A percentile compares a stretch with the other conserved stretches of the same genome.
These are phyloP conservation scores for Sphinx pinastri DNA, from an alignment of 2,888 invertebrate species.

Conservation along the genomic window DNA sequence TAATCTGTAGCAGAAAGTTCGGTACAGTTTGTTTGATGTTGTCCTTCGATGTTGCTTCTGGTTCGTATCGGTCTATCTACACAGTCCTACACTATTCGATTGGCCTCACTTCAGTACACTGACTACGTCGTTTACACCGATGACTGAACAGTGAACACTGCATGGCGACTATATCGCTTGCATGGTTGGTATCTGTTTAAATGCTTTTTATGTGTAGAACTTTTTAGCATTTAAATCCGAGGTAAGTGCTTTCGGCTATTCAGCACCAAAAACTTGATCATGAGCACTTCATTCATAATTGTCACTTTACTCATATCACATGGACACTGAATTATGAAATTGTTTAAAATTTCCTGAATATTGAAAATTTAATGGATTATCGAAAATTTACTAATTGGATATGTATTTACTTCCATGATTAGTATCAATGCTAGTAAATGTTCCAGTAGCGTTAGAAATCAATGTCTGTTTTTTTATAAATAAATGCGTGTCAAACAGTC, in stretches of 20 bases:
- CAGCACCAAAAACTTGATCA: conserved; percentile 26
- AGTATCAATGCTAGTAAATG: conserved; percentile 15
- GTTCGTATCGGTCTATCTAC: conserved; percentile 79
- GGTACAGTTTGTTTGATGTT: conserved; percentile 78
- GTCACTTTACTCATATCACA: conserved; percentile 15
- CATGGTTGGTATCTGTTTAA: conserved; percentile 71
- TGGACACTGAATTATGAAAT: conserved; percentile 4
- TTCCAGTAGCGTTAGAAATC: neutral
- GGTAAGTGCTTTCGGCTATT: conserved; percentile 53
- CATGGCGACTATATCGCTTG: conserved; percentile 76
- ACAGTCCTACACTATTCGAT: conserved; percentile 66
- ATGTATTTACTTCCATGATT: neutral
- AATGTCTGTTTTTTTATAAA: conserved; percentile 1
- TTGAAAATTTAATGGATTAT: neutral
- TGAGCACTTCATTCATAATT: conserved; percentile 28
- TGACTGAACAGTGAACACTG: conserved; percentile 69
- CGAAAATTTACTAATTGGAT: neutral
- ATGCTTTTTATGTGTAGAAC: conserved; percentile 81
- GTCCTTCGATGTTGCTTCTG: conserved; percentile 83
- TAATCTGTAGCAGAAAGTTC: conserved; percentile 47
- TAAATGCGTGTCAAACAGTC: too few species aligned
- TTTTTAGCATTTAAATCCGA: conserved; percentile 29
- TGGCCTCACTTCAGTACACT: conserved; percentile 62
- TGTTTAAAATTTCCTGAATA: conserved; percentile 5
- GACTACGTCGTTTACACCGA: conserved; percentile 61